These are phyloP conservation scores for Macrosoma leucophasiata DNA, from an alignment of 2,888 invertebrate species.

Conservation along the genomic window DNA sequence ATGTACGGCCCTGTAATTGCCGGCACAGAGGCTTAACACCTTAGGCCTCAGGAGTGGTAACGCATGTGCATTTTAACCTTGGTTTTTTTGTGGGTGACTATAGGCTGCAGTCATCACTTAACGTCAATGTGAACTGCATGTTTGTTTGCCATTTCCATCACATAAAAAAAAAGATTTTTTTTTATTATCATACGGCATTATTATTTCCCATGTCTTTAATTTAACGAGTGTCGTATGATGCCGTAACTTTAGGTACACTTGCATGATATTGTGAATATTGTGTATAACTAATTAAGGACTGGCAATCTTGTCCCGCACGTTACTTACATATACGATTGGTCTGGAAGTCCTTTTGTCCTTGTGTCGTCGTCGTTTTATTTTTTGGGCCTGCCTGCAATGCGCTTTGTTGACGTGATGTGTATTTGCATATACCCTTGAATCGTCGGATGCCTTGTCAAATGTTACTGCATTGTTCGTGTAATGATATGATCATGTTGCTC, in stretches of 20 bases:
- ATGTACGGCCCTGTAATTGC: no score
- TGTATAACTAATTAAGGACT: constrained; percentile 20
- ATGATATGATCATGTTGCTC: constrained; percentile 31
- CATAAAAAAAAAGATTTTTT: no score
- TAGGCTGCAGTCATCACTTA: no score
- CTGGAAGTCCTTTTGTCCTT: constrained; percentile 42
- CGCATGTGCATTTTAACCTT: no score
- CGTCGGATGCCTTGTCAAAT: constrained; percentile 45
- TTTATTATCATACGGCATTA: no score
- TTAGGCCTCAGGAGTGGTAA: no score
- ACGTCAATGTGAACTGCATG: no score
- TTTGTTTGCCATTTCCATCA: no score
- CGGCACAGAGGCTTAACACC: no score
- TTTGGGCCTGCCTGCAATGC: constrained; percentile 43
- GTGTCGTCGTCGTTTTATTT: constrained; percentile 38
- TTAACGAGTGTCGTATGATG: background rate
- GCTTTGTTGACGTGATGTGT: constrained; percentile 51
- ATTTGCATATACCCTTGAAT: constrained; percentile 63
- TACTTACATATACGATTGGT: constrained; percentile 30
- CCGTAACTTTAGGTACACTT: no score
- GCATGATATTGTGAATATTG: background rate
- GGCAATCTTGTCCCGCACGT: constrained; percentile 24
- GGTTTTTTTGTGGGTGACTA: no score
- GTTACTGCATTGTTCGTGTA: constrained; percentile 41
- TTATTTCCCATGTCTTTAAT: background rate